Evolutionary conservation across 2,113 vertebrate genomes (phyloP).

Genomic region (Microtus richardsoni): DNA sequence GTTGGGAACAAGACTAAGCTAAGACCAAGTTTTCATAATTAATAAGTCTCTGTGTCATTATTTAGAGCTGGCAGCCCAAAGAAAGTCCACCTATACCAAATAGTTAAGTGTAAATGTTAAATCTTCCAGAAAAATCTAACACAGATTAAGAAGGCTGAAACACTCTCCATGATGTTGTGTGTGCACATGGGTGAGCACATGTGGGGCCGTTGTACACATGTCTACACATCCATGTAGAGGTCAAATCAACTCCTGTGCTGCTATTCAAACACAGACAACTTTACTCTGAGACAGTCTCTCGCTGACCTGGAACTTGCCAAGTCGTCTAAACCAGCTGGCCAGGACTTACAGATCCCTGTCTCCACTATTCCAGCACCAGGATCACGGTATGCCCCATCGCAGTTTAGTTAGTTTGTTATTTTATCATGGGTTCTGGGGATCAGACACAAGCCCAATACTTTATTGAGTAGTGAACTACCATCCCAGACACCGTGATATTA

Average conservation of each 20-base stretch:
- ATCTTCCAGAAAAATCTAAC: not conserved
- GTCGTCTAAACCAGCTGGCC: not conserved
- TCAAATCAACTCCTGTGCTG: no score
- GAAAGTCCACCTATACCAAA: not conserved
- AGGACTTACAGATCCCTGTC: no score
- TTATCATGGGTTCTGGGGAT: not conserved
- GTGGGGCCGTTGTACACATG: not conserved
- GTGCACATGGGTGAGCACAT: not conserved
- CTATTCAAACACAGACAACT: not conserved
- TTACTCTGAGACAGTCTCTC: not conserved
- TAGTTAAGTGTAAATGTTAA: conserved; percentile 12
- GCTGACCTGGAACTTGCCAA: not conserved
- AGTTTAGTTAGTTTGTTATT: no score
- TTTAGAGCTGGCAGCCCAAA: not conserved
- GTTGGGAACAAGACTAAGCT: not conserved
- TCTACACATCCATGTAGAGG: not conserved
- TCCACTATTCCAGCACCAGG: no score
- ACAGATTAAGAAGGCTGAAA: not conserved
- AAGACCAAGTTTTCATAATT: not conserved
- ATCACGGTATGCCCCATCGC: no score
- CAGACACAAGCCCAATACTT: not conserved
- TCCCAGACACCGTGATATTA: not conserved
- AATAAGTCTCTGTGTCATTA: not conserved
- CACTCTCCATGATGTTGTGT: not conserved
- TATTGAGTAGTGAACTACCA: not conserved